phyloP scores from a whole-genome alignment of 2,113 vertebrate species.

The Caretta caretta region DNA sequence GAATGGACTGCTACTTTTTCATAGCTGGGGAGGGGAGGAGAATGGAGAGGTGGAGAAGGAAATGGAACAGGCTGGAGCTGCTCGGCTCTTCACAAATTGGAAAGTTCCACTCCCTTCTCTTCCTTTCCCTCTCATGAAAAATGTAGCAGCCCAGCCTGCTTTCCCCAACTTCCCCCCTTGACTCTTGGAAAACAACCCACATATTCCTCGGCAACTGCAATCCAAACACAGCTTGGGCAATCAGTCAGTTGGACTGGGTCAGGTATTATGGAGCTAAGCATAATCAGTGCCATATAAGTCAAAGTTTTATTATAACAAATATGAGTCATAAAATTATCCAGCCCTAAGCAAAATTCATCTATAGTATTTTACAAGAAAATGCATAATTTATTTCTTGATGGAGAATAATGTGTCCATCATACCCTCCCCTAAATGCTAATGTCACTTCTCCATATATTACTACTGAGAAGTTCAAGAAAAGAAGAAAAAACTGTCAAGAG shows the following conservation, averaged over 20 bases:
- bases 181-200: background rate
- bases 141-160: background rate
- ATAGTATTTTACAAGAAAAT: rapidly evolving
- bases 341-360: background rate
- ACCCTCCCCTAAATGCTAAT: background rate
- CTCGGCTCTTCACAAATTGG: background rate
- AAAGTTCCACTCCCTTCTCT: background rate
- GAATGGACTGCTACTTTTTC: background rate
- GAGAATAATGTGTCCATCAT: rapidly evolving
- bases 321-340: background rate
- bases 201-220: background rate
- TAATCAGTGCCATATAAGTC: background rate
- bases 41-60: background rate
- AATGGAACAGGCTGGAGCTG: background rate
- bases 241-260: background rate
- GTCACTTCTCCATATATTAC: background rate
- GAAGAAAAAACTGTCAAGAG: background rate
- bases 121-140: background rate
- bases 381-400: background rate
- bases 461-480: background rate
- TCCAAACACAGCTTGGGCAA: background rate
- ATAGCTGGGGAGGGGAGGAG: background rate
- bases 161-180: background rate
- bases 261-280: background rate
- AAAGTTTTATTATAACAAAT: background rate